Evolutionary conservation across 2,797 vertebrate species (phyloP).

Genomic region (Gallirallus australis): DNA sequence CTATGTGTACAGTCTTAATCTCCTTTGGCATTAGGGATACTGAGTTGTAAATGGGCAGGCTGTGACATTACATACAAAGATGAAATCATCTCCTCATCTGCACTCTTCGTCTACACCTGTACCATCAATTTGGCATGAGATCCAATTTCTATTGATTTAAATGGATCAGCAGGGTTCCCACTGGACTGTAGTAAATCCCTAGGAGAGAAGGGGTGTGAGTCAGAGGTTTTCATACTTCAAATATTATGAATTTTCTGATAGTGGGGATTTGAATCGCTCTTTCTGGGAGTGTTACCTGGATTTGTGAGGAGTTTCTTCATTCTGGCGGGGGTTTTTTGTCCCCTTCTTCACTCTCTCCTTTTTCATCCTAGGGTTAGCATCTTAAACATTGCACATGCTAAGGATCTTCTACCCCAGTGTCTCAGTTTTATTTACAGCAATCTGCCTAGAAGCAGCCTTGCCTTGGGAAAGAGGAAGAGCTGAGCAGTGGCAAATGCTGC

Average conservation of each 20-base stretch:
- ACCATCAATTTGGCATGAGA: background rate
- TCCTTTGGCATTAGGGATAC: background rate
- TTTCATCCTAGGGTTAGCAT: background rate
- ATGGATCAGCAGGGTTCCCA: background rate
- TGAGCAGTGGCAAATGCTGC: background rate
- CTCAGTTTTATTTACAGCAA: background rate
- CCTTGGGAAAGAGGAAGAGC: background rate
- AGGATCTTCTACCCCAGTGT: background rate
- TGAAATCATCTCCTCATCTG: background rate
- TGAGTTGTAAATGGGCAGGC: background rate
- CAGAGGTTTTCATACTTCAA: background rate
- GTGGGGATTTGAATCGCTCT: background rate
- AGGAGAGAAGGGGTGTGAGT: background rate
- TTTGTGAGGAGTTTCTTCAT: background rate
- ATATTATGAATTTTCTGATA: conserved; percentile 6
- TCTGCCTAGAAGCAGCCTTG: background rate
- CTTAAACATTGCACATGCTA: background rate
- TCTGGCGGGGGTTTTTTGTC: background rate
- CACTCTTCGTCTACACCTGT: background rate
- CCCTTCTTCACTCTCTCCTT: background rate
- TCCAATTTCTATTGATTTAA: background rate
- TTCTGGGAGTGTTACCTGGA: background rate
- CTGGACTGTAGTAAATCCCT: background rate
- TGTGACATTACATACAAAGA: background rate
- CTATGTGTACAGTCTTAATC: background rate